A percentile compares a stretch with the other conserved stretches of the same genome.
phyloP scores from a whole-genome alignment of 2,888 invertebrate genomes.

The Plebejus anna region DNA sequence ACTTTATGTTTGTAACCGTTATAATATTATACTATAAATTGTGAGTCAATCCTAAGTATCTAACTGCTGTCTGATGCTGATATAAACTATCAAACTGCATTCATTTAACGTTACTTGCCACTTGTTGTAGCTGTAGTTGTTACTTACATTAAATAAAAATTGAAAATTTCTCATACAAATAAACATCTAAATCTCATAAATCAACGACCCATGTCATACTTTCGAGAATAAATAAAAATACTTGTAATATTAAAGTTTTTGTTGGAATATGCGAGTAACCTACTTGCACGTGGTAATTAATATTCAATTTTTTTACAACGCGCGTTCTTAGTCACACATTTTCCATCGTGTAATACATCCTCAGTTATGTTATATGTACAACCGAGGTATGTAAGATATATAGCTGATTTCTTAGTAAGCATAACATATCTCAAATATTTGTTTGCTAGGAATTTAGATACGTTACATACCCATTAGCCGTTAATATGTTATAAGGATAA shows the following conservation, averaged over 20 bases:
- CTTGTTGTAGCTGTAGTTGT: not conserved
- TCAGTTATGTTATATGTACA: not conserved
- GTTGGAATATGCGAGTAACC: constrained; percentile 12
- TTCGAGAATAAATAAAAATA: constrained; percentile 9
- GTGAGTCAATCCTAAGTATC: no score
- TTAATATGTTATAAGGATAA: not conserved
- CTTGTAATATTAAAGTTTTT: not conserved
- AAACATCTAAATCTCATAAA: not conserved
- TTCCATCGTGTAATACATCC: constrained; percentile 6
- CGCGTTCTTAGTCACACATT: constrained; percentile 15
- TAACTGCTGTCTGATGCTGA: no score
- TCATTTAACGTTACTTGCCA: no score
- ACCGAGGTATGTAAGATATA: constrained; percentile 1
- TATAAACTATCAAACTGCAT: no score
- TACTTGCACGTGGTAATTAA: constrained; percentile 13
- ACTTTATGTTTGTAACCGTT: no score
- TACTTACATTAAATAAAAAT: not conserved
- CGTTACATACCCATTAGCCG: not conserved
- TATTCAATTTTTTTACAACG: constrained; percentile 16
- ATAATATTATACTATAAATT: no score
- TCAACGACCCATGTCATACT: not conserved
- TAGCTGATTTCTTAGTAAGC: constrained; percentile 9
- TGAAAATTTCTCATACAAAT: not conserved
- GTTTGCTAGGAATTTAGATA: not conserved
- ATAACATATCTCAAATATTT: not conserved